phyloP scores from a whole-genome alignment of 2,113 vertebrate species.

The Collichthys lucidus region DNA sequence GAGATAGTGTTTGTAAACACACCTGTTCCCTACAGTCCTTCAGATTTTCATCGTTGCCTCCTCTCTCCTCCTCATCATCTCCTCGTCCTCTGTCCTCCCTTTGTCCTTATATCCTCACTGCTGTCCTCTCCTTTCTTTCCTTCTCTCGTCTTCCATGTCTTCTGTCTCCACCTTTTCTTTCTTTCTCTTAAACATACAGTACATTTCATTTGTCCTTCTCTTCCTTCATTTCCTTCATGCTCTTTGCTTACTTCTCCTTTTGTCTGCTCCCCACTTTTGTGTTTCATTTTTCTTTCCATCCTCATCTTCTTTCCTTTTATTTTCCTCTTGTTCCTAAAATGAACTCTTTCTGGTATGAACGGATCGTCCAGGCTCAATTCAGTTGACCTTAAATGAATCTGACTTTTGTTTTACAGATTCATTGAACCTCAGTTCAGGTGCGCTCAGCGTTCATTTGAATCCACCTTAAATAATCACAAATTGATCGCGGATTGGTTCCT shows the following conservation, averaged over 20 bases:
- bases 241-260: not conserved
- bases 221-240: not conserved
- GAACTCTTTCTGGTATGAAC: too few relatives aligned
- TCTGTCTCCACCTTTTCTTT: too few relatives aligned
- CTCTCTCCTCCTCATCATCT: not conserved
- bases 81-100: not conserved
- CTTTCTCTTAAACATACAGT: not conserved
- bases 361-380: too few relatives aligned
- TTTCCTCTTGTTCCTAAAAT: not conserved
- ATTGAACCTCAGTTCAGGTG: too few relatives aligned
- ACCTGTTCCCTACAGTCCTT: not conserved
- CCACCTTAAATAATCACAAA: not conserved
- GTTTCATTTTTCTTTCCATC: not conserved
- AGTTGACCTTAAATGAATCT: too few relatives aligned
- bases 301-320: not conserved
- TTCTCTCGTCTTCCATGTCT: not conserved
- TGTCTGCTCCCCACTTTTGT: not conserved
- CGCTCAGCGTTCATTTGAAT: not conserved
- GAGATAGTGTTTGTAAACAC: slow-evolving; percentile 10
- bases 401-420: too few relatives aligned
- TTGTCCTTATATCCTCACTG: not conserved
- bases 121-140: not conserved
- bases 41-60: not conserved
- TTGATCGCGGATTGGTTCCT: not conserved
- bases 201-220: not conserved